Evolutionary conservation across 1,140 invertebrate species (phyloP).

Genomic region (Sycophila sp.): DNA sequence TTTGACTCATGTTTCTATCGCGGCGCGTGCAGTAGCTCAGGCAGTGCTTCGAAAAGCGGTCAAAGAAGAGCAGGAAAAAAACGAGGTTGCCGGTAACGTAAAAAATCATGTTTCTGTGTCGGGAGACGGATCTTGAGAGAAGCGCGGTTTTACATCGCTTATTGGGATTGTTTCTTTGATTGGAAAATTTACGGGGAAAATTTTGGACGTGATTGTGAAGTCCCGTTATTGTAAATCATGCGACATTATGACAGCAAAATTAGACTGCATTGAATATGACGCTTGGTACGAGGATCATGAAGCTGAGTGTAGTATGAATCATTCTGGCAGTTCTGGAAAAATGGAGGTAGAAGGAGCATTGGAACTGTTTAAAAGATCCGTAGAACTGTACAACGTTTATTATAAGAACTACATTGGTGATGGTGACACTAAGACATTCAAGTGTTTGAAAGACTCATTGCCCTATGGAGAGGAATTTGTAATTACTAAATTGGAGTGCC

Average conservation of each 20-base stretch:
- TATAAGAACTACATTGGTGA: constrained; percentile 33
- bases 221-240: not conserved
- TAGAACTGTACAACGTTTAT: constrained; percentile 39
- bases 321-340: constrained; percentile 37
- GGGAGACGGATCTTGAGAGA: not conserved
- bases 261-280: constrained; percentile 16
- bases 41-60: too few relatives aligned
- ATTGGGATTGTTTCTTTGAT: constrained; percentile 36
- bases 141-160: not conserved
- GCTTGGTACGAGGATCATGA: constrained; percentile 32
- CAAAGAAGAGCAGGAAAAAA: too few relatives aligned
- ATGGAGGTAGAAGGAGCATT: constrained; percentile 33
- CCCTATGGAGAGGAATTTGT: too few relatives aligned
- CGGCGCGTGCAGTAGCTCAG: too few relatives aligned
- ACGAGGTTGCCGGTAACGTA: too few relatives aligned
- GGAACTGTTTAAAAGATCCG: constrained; percentile 27
- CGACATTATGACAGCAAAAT: not conserved
- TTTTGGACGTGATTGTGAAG: constrained; percentile 36
- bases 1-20: too few relatives aligned
- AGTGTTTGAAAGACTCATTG: too few relatives aligned
- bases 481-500: constrained; percentile 10
- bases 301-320: constrained; percentile 37
- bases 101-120: constrained; percentile 2
- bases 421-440: constrained; percentile 38
- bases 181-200: constrained; percentile 43